Percentiles rank a stretch among this genome's conserved stretches.
Conservation (phyloP, 2,888 invertebrate species). For the Holacanthella duospinosa region DNA sequence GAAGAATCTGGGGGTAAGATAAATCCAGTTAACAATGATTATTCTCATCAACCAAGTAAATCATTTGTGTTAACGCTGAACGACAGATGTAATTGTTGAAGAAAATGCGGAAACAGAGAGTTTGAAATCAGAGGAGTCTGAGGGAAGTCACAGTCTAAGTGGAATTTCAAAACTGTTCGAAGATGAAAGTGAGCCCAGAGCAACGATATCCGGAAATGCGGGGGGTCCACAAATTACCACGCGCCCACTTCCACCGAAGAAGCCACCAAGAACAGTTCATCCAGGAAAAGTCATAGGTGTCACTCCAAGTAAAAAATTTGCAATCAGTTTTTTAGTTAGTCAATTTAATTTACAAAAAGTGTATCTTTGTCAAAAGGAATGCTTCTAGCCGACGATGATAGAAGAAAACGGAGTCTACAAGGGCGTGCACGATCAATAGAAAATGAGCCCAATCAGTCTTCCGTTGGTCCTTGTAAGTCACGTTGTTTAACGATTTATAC, state of each 20-base stretch:
- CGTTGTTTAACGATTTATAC: no score
- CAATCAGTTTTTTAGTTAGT: no score
- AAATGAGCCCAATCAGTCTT: no score
- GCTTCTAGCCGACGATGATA: no score
- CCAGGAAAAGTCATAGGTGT: conserved; percentile 6
- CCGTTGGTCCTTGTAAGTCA: no score
- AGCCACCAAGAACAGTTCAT: conserved; percentile 10
- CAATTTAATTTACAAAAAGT: no score
- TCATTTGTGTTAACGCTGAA: not conserved
- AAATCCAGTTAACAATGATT: not conserved
- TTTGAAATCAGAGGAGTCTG: conserved; percentile 33
- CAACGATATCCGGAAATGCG: not conserved
- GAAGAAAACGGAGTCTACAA: no score
- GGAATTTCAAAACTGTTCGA: conserved; percentile 43
- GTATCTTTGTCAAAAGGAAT: no score
- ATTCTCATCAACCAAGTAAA: not conserved
- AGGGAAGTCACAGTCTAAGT: conserved; percentile 45
- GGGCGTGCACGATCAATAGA: no score
- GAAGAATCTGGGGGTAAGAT: no score
- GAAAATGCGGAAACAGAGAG: conserved; percentile 27
- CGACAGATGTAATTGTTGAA: not conserved
- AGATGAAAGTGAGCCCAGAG: not conserved
- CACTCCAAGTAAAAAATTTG: conserved; percentile 5
- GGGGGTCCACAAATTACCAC: not conserved
- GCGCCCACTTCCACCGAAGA: conserved; percentile 10